A percentile compares a stretch with the other conserved stretches of the same genome.
Conservation (phyloP, 2,113 vertebrate species). For the Phyllostomus discolor region DNA sequence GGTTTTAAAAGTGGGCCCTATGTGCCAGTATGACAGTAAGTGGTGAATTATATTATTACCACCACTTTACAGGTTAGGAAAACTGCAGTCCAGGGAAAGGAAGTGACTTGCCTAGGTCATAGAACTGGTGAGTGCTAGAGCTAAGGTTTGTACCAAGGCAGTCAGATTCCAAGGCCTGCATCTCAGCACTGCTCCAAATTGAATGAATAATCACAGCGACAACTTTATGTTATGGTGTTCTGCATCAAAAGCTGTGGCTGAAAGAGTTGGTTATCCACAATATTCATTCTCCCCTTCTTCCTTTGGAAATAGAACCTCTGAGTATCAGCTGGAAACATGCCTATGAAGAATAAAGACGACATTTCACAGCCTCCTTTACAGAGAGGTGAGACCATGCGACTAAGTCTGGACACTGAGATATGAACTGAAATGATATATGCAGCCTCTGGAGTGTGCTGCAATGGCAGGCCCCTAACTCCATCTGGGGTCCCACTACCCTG, state of each 20-base stretch:
- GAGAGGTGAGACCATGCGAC: background rate
- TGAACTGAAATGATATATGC: background rate
- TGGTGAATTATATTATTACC: background rate
- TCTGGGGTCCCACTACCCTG: background rate
- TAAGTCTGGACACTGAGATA: background rate
- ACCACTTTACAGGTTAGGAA: background rate
- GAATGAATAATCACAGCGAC: background rate
- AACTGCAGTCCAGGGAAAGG: background rate
- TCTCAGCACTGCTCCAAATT: background rate
- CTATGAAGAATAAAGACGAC: background rate
- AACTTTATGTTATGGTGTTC: background rate
- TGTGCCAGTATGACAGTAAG: background rate
- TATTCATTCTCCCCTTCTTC: background rate
- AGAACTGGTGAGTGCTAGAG: background rate
- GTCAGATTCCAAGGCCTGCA: background rate
- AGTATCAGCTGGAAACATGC: background rate
- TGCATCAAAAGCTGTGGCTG: background rate
- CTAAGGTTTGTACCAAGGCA: background rate
- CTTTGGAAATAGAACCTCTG: background rate
- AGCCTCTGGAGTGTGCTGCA: background rate
- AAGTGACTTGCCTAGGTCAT: background rate
- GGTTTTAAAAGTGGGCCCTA: background rate
- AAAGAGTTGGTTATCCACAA: background rate
- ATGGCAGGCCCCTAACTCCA: background rate
- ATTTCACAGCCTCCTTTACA: background rate